These are phyloP conservation scores for Oxyscelio sp. DNA, from an alignment of 2,888 invertebrate genomes.

Conservation along the genomic window DNA sequence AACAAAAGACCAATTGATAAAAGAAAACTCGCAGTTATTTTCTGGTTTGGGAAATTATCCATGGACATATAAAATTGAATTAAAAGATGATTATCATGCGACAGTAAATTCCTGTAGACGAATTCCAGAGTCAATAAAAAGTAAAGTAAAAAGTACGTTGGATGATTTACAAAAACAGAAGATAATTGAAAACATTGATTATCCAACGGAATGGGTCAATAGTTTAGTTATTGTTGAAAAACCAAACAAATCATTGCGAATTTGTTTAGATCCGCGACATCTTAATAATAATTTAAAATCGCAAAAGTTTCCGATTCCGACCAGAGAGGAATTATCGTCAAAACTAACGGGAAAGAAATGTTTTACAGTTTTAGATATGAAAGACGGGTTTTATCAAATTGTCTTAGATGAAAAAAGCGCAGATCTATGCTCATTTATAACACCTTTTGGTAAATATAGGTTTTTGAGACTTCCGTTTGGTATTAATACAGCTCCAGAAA, in stretches of 20 bases:
- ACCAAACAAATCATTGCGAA: slow-evolving; percentile 38
- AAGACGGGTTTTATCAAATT: slow-evolving; percentile 72
- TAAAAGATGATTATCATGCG: not conserved
- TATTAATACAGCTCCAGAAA: no score
- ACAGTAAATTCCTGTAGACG: not conserved
- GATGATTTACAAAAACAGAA: not conserved
- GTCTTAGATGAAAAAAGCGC: no score
- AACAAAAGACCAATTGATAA: not conserved
- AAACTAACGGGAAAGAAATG: slow-evolving; percentile 44
- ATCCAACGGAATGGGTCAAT: slow-evolving; percentile 50
- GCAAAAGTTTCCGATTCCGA: slow-evolving; percentile 51
- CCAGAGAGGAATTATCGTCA: slow-evolving; percentile 38
- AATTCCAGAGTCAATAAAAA: slow-evolving; percentile 3
- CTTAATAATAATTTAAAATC: slow-evolving; percentile 28
- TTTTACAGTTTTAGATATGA: slow-evolving; percentile 60
- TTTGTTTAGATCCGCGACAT: slow-evolving; percentile 43
- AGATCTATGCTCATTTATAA: no score
- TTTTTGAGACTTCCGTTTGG: no score
- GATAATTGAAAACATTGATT: slow-evolving; percentile 49
- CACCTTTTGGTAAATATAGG: no score
- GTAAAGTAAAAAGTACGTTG: slow-evolving; percentile 15
- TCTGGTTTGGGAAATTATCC: not conserved
- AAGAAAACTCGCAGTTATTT: not conserved
- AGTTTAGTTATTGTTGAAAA: slow-evolving; percentile 52
- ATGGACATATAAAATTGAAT: slow-evolving; percentile 2